These are phyloP conservation scores for Lingula anatina DNA, from an alignment of 2,888 invertebrate genomes.

Conservation along the genomic window DNA sequence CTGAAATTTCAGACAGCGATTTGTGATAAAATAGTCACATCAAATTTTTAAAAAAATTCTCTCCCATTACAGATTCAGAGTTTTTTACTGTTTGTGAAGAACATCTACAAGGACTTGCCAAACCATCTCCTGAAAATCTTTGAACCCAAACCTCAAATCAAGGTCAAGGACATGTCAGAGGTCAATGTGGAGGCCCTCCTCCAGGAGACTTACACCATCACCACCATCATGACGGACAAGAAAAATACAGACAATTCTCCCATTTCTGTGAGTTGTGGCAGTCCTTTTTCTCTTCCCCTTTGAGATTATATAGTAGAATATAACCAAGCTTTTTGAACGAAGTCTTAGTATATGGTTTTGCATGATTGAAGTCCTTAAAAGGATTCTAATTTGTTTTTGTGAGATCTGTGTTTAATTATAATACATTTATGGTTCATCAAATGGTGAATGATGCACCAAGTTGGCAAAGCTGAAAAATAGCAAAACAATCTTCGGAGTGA, in stretches of 20 bases:
- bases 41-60: not conserved
- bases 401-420: too few relatives aligned
- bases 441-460: too few relatives aligned
- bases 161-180: conserved; percentile 82
- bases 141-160: conserved; percentile 77
- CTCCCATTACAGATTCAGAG: conserved; percentile 70
- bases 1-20: not conserved
- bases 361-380: too few relatives aligned
- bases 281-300: too few relatives aligned
- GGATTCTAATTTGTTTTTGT: too few relatives aligned
- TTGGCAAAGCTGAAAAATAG: too few relatives aligned
- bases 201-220: conserved; percentile 86
- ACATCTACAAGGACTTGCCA: conserved; percentile 86
- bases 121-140: conserved; percentile 90
- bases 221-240: conserved; percentile 83
- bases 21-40: not conserved
- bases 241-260: conserved; percentile 75
- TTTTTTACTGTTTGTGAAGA: conserved; percentile 89
- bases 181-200: conserved; percentile 81
- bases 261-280: conserved; percentile 65
- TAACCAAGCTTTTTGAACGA: too few relatives aligned
- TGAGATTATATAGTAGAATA: too few relatives aligned
- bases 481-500: too few relatives aligned
- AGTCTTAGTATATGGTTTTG: too few relatives aligned
- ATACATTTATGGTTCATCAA: too few relatives aligned